Evolutionary conservation across 2,888 invertebrate species (phyloP).

Genomic region (Zonitis immaculata): DNA sequence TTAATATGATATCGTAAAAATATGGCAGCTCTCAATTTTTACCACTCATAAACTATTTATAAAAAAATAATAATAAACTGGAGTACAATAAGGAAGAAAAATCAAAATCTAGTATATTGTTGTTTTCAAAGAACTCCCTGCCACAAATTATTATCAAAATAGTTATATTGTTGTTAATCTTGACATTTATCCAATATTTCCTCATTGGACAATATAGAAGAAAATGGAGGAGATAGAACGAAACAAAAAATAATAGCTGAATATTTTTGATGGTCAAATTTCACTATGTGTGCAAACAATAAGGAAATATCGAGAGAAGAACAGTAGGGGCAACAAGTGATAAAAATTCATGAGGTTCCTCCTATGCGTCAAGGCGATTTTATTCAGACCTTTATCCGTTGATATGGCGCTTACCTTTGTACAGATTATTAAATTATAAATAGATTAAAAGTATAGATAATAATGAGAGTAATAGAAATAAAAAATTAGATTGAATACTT

Average conservation of each 20-base stretch:
- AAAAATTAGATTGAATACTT: no score
- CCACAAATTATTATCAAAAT: background rate
- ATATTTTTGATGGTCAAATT: background rate
- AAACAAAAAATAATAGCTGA: background rate
- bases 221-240: background rate
- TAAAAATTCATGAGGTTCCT: conserved; percentile 23
- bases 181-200: background rate
- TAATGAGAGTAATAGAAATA: no score
- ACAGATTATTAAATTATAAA: background rate
- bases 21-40: no score
- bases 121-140: no score
- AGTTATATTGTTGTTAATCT: background rate
- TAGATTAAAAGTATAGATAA: no score
- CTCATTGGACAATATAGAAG: background rate
- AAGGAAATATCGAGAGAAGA: background rate
- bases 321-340: conserved; percentile 21
- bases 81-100: no score
- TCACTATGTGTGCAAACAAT: background rate
- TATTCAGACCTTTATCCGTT: conserved; percentile 6
- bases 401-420: conserved; percentile 8
- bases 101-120: no score
- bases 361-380: conserved; percentile 20
- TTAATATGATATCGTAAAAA: background rate
- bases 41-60: no score
- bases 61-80: no score